Evolutionary conservation across 2,113 vertebrate genomes (phyloP), one percentile per base, ranked within the genome.

Genomic region (Colaptes auratus): DNA sequence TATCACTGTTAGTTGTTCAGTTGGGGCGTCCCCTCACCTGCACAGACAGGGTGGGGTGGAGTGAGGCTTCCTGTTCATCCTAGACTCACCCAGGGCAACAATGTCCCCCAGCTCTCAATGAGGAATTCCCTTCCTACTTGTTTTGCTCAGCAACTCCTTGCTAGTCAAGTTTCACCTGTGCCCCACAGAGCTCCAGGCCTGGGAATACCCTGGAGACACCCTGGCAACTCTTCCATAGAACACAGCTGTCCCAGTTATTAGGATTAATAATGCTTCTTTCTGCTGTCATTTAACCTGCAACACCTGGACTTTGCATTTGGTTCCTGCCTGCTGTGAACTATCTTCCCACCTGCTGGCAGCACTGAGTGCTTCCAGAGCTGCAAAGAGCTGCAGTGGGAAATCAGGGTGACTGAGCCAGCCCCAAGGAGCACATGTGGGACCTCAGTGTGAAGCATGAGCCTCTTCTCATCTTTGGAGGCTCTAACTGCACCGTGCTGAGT

Each of bases 11-110:
- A 53, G 25, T 78, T 74, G 9, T 23, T 73, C 31, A 10, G 42
- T 27, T 55, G 67, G 12, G 0, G 0, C 0, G 1, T 44, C 18
- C 23, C 64, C 25, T 59, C 73, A 8, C 48, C 74, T 77, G 52
- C 33, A 30, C 11, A 77, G 30, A 31, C 8, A n/a, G 30, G 13
- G 6, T 35, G 15, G 48, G 33, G 44, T 19, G 50, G 35, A 46
- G 59, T 33, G 4, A 64, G 25, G 31, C 13, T 5, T 39, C 24
- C 58, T 30, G 12, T 33, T 61, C 4, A 0, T 8, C 12, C 27
- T 52, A 16, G 64, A 64, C 83, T 56, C 30, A 84, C 59, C 75
- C 52, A 44, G 24, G n/a, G 19, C 30, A 89, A 89, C 65, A 84
- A 82, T 39, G 87, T 52, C 42, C 39, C 50, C 76, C 58, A 82